These are phyloP conservation scores for Pterocles gutturalis DNA, from an alignment of 2,113 vertebrate genomes.

Conservation along the genomic window DNA sequence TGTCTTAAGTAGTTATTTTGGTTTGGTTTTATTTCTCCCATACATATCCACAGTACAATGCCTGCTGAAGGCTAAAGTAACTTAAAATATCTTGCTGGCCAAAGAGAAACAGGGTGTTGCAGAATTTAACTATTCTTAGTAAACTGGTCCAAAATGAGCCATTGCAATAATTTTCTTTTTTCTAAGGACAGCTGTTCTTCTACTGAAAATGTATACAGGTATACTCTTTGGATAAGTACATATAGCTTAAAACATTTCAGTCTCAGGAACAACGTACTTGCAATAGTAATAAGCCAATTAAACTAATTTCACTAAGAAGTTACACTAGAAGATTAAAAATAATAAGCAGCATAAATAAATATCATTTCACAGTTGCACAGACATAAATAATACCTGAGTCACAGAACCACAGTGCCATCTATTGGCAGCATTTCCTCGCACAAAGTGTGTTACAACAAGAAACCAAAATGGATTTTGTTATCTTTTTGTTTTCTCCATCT, in stretches of 20 bases:
- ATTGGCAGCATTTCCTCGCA: neutral
- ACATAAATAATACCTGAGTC: neutral
- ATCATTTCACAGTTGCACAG: neutral
- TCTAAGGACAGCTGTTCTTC: neutral
- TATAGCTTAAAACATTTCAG: neutral
- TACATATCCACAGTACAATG: neutral
- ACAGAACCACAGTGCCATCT: slow-evolving; percentile 67
- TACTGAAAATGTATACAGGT: neutral
- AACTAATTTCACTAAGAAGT: neutral
- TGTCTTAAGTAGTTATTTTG: slow-evolving; percentile 11
- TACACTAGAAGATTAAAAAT: neutral
- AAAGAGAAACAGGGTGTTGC: neutral
- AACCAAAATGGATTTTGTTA: neutral
- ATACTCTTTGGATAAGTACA: neutral
- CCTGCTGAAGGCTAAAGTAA: neutral
- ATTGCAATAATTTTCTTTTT: neutral
- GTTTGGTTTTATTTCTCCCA: neutral
- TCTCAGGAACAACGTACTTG: neutral
- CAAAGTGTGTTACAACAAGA: neutral
- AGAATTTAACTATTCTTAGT: neutral
- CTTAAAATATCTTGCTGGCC: neutral
- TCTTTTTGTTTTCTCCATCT: neutral
- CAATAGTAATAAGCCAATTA: neutral
- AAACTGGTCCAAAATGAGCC: neutral
- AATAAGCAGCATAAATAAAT: neutral